Evolutionary conservation across 2,797 vertebrate genomes (phyloP).

Genomic region (Sternotherus odoratus): DNA sequence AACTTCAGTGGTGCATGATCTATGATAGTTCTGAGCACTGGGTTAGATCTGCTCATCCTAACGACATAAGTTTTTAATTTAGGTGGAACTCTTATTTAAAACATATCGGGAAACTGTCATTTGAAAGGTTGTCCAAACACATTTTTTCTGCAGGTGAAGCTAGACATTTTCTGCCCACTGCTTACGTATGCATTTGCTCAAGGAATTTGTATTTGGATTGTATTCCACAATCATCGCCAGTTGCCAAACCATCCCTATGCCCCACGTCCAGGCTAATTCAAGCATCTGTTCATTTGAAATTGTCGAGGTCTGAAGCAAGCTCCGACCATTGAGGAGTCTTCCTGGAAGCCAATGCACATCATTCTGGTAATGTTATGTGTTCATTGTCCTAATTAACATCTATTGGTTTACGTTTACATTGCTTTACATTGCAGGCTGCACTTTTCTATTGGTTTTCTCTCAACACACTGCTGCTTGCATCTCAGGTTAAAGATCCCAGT

Average conservation of each 20-base stretch:
- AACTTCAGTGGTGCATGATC: not conserved
- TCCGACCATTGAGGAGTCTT: not conserved
- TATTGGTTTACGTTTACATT: not conserved
- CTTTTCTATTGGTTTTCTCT: accelerated
- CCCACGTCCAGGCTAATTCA: not conserved
- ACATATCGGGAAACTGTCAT: not conserved
- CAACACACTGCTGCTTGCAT: not conserved
- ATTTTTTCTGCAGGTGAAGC: not conserved
- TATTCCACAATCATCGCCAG: not conserved
- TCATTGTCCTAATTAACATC: conserved; percentile 31
- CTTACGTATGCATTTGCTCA: not conserved
- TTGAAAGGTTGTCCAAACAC: not conserved
- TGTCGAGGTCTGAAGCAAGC: not conserved
- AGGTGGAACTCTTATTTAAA: not conserved
- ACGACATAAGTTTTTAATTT: not conserved
- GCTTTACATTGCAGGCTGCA: not conserved
- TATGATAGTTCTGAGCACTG: not conserved
- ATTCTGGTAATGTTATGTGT: not conserved
- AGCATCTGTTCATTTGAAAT: not conserved
- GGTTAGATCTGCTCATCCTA: not conserved
- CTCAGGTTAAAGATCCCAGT: conserved; percentile 32
- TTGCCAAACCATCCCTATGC: not conserved
- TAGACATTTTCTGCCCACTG: not conserved
- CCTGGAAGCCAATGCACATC: not conserved
- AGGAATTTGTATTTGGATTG: not conserved